Percentiles rank a stretch among this genome's conserved stretches.
phyloP scores from a whole-genome alignment of 2,113 vertebrate species.

The Polypterus senegalus region DNA sequence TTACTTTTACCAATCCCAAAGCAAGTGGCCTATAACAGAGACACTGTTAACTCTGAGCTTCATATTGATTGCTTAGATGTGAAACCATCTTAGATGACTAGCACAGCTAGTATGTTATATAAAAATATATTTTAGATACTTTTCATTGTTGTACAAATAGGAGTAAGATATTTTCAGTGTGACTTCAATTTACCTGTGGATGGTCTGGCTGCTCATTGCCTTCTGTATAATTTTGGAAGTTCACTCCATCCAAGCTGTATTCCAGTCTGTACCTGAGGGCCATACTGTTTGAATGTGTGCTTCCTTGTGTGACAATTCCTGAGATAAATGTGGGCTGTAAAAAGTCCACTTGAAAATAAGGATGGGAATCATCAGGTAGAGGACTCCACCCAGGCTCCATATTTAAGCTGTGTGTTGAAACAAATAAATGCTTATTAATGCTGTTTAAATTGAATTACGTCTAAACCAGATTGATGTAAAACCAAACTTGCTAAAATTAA shows the following conservation, averaged over 20 bases:
- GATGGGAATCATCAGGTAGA: conserved; percentile 37
- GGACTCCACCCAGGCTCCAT: conserved; percentile 70
- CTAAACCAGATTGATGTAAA: too few relatives aligned
- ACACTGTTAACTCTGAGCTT: too few relatives aligned
- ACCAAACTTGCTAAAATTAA: too few relatives aligned
- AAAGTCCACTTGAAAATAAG: conserved; percentile 66
- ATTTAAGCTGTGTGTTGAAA: conserved; percentile 31
- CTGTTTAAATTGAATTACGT: too few relatives aligned
- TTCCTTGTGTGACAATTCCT: conserved; percentile 57
- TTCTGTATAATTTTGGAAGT: conserved; percentile 46
- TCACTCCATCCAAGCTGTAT: conserved; percentile 39
- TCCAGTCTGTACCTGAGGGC: conserved; percentile 50
- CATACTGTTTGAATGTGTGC: conserved; percentile 45
- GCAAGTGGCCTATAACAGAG: too few relatives aligned
- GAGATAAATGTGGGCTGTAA: conserved; percentile 60
- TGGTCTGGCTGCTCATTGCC: conserved; percentile 16
- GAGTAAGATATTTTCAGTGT: too few relatives aligned
- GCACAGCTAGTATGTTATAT: too few relatives aligned
- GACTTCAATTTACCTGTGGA: conserved; percentile 34
- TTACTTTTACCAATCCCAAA: too few relatives aligned
- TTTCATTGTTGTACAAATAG: too few relatives aligned
- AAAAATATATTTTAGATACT: too few relatives aligned
- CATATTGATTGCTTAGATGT: too few relatives aligned
- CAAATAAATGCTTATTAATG: background rate
- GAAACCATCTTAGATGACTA: too few relatives aligned